Base-by-base conservation (phyloP, 1,140 invertebrate genomes). In the Zaprionus tsacasi region DNA sequence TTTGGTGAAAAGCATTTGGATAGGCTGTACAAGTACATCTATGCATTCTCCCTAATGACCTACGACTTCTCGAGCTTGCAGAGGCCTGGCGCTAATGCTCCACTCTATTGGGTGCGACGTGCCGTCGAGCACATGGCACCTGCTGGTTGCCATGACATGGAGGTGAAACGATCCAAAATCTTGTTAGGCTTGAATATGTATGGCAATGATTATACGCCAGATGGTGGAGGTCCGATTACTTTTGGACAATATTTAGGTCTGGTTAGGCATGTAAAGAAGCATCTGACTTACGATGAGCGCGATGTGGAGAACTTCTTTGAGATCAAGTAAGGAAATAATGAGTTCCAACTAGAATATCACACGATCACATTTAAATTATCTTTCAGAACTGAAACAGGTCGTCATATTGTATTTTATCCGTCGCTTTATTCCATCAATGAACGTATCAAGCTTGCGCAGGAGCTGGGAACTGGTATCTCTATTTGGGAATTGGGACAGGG, bases 401-500 rank as follows among this genome's bases (percentile, higher is more conserved):
- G 94, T 61, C 96, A 96, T 86, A 94, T 95, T 69, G 94, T 99
- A 8, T 99, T 97, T 92, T 99, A 96, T 93, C 98, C 98, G 11
- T 97, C 97, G 0, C 93, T 98, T 6, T 95, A 96, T 79, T 99
- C 98, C 0, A 96, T 99, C 67, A 93, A 96, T 61, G 93, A 95
- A 83, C 94, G 98, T 78, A 93, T 99, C 13, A 94, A 98, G 64
- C 93, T 99, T 13, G 97, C 97, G 1, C 92, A 94, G 78, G 94
- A 97, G 91, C 93, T 98, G 21, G 96, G 96, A 7, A 96, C 95
- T 61, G 98, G 98, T 5, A 93, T 99, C 54, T 96, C 98, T 0
- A 96, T 99, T 89, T 99, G 98, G 98, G 98, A 99, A 93, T 93
- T 99, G 15, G 98, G 98, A 5, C 98, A 99, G 94, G 98, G 98